Base-by-base conservation (phyloP, 2,888 invertebrate species). In the Automeris io region DNA sequence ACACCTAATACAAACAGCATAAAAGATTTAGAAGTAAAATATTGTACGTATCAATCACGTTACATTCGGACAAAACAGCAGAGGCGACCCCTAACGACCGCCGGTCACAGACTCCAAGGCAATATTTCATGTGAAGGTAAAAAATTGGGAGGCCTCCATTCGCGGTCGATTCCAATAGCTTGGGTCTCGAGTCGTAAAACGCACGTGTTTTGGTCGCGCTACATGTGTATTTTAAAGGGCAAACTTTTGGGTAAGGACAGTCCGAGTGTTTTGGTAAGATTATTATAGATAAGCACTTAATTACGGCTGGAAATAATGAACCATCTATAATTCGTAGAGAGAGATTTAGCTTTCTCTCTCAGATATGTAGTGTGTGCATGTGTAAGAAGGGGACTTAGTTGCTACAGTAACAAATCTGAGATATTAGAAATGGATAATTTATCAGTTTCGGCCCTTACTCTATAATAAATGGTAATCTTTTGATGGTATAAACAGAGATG, bases 191-290 rank as follows among this genome's bases (percentile, higher is more conserved):
- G 62, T 80, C 81, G 78, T 86, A 86, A 86, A 85, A 78, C 75
- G 72, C 85, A 86, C 85, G 73, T 81, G 85, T 72, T 68, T 69
- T 69, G 64, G 64, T 57, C 60, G 54, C 60, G 55, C 66, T 78
- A 83, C 80, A 80, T 77, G 78, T 77, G 81, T 78, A 78, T 60
- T 70, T 71, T 76, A 70, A 74, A 75, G 74, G 74, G 72, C 72
- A 61, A 81, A 83, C 69, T 80, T 80, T 80, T 67, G 76, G 80
- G 75, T 72, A 60, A 73, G 74, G 73, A 69, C 70, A 69, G 80
- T 75, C 79, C 79, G 77, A 55, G 47, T 47, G 47, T 42, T 39
- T 8, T 19, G 39, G 61, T 42, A 25, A 47, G 53, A 35, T 41
- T 45, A 49, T 11, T 26, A 50, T 61, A 74, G 80, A 78, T 63